Conservation (phyloP, 2,797 vertebrate genomes). For the Phoebastria nigripes region DNA sequence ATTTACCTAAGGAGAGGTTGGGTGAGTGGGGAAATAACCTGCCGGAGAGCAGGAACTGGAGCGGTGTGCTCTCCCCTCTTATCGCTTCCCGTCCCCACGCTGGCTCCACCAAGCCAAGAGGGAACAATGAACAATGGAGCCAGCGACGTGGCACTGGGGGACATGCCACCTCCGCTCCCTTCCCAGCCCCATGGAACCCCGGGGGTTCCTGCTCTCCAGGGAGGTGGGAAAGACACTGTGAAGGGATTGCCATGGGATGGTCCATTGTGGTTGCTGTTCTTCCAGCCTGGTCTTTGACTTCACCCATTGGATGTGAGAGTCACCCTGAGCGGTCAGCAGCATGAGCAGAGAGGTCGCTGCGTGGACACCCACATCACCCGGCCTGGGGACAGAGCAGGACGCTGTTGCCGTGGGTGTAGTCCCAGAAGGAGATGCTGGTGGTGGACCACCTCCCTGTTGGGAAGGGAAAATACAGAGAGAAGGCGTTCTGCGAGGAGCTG, state of each 20-base stretch:
- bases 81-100: background rate
- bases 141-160: background rate
- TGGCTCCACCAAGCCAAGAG: background rate
- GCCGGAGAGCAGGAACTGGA: background rate
- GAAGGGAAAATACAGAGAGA: background rate
- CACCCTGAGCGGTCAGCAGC: rapidly evolving
- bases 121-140: constrained; percentile 49
- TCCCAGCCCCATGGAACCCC: rapidly evolving
- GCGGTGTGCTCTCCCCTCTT: background rate
- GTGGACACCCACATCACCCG: rapidly evolving
- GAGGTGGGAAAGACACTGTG: rapidly evolving
- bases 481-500: background rate
- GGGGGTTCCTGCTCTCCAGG: rapidly evolving
- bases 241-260: background rate
- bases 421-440: background rate
- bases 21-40: background rate
- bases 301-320: rapidly evolving
- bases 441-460: background rate
- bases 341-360: rapidly evolving
- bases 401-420: rapidly evolving
- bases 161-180: background rate
- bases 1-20: constrained; percentile 58
- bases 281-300: background rate
- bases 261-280: background rate
- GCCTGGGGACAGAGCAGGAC: background rate